A percentile compares a stretch with the other conserved stretches of the same genome.
Evolutionary conservation across 2,113 vertebrate species (phyloP).

Genomic region (Sturnira hondurensis): DNA sequence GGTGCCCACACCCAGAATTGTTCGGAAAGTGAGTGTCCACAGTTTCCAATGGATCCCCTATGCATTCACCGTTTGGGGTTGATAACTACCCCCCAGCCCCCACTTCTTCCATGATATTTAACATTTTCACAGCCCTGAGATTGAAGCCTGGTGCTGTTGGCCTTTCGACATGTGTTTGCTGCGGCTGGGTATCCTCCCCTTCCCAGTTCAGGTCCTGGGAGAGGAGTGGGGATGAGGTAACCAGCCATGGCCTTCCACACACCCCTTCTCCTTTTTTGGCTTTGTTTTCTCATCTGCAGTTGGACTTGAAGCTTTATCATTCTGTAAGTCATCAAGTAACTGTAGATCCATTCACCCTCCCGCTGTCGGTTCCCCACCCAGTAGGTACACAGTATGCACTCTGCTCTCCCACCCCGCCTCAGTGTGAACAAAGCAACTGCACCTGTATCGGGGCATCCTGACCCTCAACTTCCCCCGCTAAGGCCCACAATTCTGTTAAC

Average conservation of each 20-base stretch:
- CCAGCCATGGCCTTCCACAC: background rate
- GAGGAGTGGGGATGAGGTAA: background rate
- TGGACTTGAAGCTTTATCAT: background rate
- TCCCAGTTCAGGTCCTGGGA: background rate
- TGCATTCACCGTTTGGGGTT: background rate
- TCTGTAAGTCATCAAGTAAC: rapidly evolving
- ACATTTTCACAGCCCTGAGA: background rate
- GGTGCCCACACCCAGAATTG: background rate
- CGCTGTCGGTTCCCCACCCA: background rate
- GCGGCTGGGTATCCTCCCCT: background rate
- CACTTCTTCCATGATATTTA: background rate
- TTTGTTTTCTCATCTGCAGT: background rate
- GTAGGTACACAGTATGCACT: rapidly evolving
- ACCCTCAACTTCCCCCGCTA: background rate
- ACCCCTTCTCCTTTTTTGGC: background rate
- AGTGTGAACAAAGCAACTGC: background rate
- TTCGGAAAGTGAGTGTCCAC: background rate
- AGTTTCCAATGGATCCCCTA: background rate
- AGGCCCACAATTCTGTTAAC: background rate
- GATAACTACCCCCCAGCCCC: rapidly evolving
- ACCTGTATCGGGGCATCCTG: background rate
- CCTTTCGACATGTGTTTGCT: background rate
- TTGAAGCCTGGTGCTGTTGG: background rate
- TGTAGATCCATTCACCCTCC: background rate
- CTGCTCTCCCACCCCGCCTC: background rate